Conservation (phyloP, 2,888 invertebrate genomes). For the Melieria crassipennis region DNA sequence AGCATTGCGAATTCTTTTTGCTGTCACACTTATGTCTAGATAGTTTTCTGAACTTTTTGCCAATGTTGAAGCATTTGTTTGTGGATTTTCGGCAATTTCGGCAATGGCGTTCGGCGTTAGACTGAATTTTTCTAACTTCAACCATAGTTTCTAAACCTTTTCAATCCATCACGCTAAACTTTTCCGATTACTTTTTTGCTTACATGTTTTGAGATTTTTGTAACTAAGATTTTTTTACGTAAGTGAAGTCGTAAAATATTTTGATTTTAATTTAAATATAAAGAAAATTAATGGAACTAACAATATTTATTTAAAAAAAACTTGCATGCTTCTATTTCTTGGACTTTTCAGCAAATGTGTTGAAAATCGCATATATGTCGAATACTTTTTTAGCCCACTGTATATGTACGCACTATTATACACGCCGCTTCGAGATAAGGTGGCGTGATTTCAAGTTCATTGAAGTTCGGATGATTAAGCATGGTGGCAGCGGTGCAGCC, state of each 20-base stretch:
- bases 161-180: no score
- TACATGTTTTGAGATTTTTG: no score
- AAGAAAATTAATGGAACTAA: no score
- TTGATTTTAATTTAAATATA: no score
- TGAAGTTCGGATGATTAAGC: slow-evolving; percentile 45
- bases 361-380: neutral
- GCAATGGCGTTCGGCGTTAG: no score
- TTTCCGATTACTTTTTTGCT: no score
- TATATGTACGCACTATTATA: no score
- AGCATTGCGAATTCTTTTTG: slow-evolving; percentile 13
- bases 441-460: slow-evolving; percentile 66
- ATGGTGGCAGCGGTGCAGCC: neutral
- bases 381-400: no score
- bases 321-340: neutral
- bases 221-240: no score
- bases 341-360: no score
- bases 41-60: slow-evolving; percentile 9
- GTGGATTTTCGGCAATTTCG: neutral
- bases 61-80: slow-evolving; percentile 1
- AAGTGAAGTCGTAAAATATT: no score
- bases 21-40: slow-evolving; percentile 10
- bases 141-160: neutral
- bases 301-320: neutral
- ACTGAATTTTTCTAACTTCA: no score
- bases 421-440: slow-evolving; percentile 48